phyloP scores from a whole-genome alignment of 2,113 vertebrate genomes.

The Oriolus oriolus region DNA sequence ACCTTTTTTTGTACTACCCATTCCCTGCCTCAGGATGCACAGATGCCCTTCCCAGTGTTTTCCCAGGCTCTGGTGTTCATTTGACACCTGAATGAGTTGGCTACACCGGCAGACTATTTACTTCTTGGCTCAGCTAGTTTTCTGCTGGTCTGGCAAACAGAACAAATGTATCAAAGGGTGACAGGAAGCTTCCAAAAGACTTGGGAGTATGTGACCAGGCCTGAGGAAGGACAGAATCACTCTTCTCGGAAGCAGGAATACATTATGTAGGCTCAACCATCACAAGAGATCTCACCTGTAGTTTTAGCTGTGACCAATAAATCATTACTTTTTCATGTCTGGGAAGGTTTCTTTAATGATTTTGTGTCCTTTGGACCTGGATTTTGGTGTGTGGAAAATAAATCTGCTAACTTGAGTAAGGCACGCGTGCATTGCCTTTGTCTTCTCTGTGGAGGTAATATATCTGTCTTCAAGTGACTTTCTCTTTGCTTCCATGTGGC shows the following conservation, averaged over 20 bases:
- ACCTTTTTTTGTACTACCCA: neutral
- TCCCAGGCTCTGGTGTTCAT: neutral
- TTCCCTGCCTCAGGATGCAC: neutral
- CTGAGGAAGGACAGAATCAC: neutral
- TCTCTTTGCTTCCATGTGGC: neutral
- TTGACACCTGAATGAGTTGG: neutral
- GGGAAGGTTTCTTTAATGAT: neutral
- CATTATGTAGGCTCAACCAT: neutral
- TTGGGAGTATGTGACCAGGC: neutral
- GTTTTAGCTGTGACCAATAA: neutral
- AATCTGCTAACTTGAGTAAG: neutral
- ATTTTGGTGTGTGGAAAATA: neutral
- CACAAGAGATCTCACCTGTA: neutral
- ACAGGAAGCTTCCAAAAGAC: neutral
- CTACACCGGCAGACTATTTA: neutral
- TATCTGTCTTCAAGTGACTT: neutral
- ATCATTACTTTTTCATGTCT: neutral
- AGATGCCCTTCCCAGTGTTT: neutral
- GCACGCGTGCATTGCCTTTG: neutral
- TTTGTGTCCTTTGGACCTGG: neutral
- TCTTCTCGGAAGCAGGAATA: neutral
- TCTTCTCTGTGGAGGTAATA: neutral
- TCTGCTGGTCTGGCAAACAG: neutral
- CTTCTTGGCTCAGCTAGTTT: neutral
- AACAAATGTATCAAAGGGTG: neutral